A percentile compares a stretch with the other conserved stretches of the same genome.
These are phyloP conservation scores for Ciconia boyciana DNA, from an alignment of 2,113 vertebrate genomes.

Conservation along the genomic window DNA sequence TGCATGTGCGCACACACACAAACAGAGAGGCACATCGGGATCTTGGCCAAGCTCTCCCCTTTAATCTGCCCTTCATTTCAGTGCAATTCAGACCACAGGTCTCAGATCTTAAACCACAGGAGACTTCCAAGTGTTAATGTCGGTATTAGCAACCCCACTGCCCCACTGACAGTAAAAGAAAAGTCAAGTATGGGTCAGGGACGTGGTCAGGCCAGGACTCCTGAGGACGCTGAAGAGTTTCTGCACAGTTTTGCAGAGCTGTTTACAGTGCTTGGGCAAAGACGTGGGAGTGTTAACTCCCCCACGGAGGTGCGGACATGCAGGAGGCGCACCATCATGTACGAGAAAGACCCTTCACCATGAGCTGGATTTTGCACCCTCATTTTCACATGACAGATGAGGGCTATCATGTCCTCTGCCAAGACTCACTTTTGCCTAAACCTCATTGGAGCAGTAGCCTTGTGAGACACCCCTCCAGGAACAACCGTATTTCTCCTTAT, in stretches of 20 bases:
- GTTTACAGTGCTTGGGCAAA: background rate
- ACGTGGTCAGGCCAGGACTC: background rate
- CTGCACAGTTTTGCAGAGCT: background rate
- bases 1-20: background rate
- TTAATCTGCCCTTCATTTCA: background rate
- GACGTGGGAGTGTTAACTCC: background rate
- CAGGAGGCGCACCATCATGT: background rate
- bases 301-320: background rate
- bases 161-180: background rate
- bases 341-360: background rate
- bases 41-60: background rate
- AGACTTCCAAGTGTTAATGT: background rate
- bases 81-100: background rate
- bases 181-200: background rate
- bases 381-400: background rate
- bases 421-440: background rate
- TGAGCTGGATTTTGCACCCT: background rate
- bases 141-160: background rate
- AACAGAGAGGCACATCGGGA: background rate
- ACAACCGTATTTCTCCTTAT: background rate
- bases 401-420: background rate
- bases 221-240: background rate
- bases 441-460: background rate
- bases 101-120: background rate
- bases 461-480: background rate